These are phyloP conservation scores for Neogobius melanostomus DNA, from an alignment of 2,113 vertebrate genomes.

Conservation along the genomic window DNA sequence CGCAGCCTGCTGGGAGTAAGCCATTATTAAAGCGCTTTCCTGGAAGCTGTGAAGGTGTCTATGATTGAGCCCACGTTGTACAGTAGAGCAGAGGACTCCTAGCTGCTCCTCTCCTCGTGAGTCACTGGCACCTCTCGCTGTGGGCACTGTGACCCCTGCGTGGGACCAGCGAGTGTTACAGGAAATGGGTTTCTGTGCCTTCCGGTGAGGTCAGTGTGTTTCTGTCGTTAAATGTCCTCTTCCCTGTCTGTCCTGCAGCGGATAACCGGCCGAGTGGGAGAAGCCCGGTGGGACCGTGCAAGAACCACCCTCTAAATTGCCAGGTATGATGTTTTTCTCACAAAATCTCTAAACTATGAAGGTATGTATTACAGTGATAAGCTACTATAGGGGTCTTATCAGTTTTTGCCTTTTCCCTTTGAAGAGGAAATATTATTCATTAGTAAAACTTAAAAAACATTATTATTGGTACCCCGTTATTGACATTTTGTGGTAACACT, in stretches of 20 bases:
- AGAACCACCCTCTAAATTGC: slow-evolving; percentile 84
- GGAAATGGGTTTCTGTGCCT: slow-evolving; percentile 7
- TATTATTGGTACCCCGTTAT: too few species aligned
- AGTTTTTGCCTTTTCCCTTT: too few species aligned
- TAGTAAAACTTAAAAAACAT: too few species aligned
- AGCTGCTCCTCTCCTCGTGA: slow-evolving; percentile 30
- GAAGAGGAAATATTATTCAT: too few species aligned
- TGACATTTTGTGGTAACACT: too few species aligned
- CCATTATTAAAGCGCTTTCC: slow-evolving; percentile 57
- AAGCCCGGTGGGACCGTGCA: slow-evolving; percentile 83
- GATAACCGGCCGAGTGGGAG: slow-evolving; percentile 90
- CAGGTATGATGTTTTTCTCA: slow-evolving; percentile 72
- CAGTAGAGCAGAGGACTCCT: slow-evolving; percentile 4
- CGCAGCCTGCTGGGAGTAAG: slow-evolving; percentile 37
- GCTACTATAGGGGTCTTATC: too few species aligned
- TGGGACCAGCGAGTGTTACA: slow-evolving; percentile 17
- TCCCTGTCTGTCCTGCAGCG: slow-evolving; percentile 73
- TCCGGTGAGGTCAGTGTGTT: neutral
- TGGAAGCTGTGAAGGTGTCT: slow-evolving; percentile 37
- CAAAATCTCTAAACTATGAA: neutral
- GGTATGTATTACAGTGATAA: too few species aligned
- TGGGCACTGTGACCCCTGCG: slow-evolving; percentile 21
- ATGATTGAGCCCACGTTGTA: slow-evolving; percentile 21
- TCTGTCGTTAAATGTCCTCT: slow-evolving; percentile 12
- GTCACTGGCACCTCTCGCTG: slow-evolving; percentile 30